These are phyloP conservation scores for Bolborhynchus lineola DNA, from an alignment of 2,113 vertebrate genomes.

Conservation along the genomic window DNA sequence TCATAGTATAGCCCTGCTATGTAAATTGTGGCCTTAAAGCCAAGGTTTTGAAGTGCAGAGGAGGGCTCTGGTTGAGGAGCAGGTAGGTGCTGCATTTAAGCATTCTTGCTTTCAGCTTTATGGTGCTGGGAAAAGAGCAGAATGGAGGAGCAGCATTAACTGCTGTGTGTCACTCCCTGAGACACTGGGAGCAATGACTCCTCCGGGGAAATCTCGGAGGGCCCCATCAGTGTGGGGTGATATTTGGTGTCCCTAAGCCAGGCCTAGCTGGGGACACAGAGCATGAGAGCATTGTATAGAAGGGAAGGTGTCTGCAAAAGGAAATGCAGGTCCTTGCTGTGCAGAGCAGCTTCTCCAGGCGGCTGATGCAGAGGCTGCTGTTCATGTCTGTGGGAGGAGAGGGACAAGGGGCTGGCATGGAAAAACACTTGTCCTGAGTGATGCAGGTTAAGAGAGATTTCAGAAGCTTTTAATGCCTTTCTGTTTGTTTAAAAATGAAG, in stretches of 20 bases:
- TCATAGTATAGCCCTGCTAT: neutral
- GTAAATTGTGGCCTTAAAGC: neutral
- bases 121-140: neutral
- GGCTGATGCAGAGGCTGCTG: fast-evolving
- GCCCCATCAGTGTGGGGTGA: neutral
- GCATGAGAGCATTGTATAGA: fast-evolving
- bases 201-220: neutral
- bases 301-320: neutral
- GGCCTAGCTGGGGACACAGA: neutral
- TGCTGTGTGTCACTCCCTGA: neutral
- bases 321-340: neutral
- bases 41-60: neutral
- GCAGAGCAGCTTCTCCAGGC: neutral
- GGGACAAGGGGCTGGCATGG: neutral
- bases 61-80: neutral
- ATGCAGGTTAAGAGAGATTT: neutral
- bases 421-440: neutral
- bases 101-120: neutral
- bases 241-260: neutral
- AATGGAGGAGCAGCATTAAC: neutral
- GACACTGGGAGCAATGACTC: neutral
- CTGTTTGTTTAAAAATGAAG: neutral
- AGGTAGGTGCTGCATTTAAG: neutral
- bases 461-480: neutral
- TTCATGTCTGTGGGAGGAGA: neutral